phyloP scores from a whole-genome alignment of 2,888 invertebrate species.

The Helobdella robusta region DNA sequence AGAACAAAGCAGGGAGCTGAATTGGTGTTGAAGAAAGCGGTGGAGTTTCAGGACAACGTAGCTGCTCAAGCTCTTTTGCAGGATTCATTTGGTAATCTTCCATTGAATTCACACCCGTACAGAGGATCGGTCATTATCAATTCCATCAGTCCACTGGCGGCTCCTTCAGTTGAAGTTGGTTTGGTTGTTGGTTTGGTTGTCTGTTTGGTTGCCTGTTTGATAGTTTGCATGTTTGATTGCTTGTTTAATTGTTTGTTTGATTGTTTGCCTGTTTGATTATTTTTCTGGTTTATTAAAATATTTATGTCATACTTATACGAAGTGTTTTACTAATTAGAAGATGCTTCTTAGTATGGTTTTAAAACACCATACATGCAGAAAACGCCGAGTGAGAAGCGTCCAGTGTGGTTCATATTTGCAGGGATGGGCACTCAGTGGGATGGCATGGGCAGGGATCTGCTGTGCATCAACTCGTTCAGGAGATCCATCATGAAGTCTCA shows the following conservation, averaged over 20 bases:
- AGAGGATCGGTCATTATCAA: conserved; percentile 56
- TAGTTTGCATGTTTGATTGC: too few species aligned
- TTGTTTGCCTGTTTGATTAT: too few species aligned
- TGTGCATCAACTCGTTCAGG: conserved; percentile 71
- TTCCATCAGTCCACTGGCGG: conserved; percentile 16
- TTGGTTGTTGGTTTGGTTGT: too few species aligned
- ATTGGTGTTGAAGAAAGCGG: conserved; percentile 63
- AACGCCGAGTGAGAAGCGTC: conserved; percentile 57
- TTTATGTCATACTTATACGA: too few species aligned
- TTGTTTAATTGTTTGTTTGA: too few species aligned
- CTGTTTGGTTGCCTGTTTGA: too few species aligned
- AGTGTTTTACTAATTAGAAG: too few species aligned
- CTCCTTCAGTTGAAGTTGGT: conserved; percentile 3
- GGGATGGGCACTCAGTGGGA: conserved; percentile 99
- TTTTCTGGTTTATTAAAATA: too few species aligned
- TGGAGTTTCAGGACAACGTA: conserved; percentile 45
- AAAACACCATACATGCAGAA: conserved; percentile 38
- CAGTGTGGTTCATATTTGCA: conserved; percentile 83
- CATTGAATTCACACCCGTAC: conserved; percentile 63
- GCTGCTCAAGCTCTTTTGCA: conserved; percentile 44
- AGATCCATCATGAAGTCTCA: conserved; percentile 68
- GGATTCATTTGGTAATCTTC: conserved; percentile 49
- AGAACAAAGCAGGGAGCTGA: conserved; percentile 72
- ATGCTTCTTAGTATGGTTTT: too few species aligned
- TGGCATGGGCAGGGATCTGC: conserved; percentile 80